phyloP scores from a whole-genome alignment of 2,888 invertebrate species.

The Cerceris rybyensis region DNA sequence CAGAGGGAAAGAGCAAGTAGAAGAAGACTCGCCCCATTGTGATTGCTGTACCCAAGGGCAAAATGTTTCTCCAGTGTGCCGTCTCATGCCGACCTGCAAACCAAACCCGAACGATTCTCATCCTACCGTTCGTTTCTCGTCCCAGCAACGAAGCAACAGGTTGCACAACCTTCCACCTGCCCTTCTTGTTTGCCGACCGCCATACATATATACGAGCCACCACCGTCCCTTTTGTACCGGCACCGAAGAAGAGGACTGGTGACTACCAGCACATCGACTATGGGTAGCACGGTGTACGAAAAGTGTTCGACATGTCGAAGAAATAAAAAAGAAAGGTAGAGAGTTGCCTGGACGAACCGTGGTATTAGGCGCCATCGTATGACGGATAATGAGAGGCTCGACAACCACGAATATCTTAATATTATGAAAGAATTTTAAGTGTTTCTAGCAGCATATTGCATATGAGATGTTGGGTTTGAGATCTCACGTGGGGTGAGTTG shows the following conservation, averaged over 20 bases:
- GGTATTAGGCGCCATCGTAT: slow-evolving; percentile 46
- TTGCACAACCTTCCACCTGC: slow-evolving; percentile 76
- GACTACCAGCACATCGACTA: slow-evolving; percentile 37
- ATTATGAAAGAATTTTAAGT: slow-evolving; percentile 20
- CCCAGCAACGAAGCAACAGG: slow-evolving; percentile 73
- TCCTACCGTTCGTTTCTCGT: slow-evolving; percentile 65
- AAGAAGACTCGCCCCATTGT: slow-evolving; percentile 69
- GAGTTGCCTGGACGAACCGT: slow-evolving; percentile 10
- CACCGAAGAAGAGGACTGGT: slow-evolving; percentile 31
- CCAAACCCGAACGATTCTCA: slow-evolving; percentile 61
- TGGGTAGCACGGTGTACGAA: slow-evolving; percentile 61
- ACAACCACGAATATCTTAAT: slow-evolving; percentile 33
- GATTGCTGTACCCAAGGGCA: slow-evolving; percentile 71
- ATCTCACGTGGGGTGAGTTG: no score
- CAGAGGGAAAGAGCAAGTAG: slow-evolving; percentile 44
- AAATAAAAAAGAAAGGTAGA: neutral
- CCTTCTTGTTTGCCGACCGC: slow-evolving; percentile 72
- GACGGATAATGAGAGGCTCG: slow-evolving; percentile 39
- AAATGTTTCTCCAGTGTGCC: slow-evolving; percentile 62
- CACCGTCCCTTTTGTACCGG: slow-evolving; percentile 53
- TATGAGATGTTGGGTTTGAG: no score
- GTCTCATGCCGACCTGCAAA: slow-evolving; percentile 64
- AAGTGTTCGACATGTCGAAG: slow-evolving; percentile 59
- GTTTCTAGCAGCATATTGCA: neutral
- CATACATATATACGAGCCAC: slow-evolving; percentile 54